These are phyloP conservation scores for Boleophthalmus pectinirostris DNA, from an alignment of 2,113 vertebrate species.

Conservation along the genomic window DNA sequence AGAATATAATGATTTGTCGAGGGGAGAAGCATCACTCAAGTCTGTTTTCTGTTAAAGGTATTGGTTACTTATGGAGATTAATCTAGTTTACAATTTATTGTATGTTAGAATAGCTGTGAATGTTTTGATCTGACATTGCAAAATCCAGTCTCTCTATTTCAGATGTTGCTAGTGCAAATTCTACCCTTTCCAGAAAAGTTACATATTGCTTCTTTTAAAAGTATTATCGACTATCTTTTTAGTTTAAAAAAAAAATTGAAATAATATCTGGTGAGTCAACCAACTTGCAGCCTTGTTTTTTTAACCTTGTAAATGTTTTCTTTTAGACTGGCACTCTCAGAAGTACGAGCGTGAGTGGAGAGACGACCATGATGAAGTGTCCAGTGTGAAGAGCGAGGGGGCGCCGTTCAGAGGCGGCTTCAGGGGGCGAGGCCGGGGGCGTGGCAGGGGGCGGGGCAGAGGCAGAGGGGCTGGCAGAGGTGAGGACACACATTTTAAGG, in stretches of 20 bases:
- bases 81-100: background rate
- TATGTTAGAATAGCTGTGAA: background rate
- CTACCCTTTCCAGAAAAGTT: too few relatives aligned
- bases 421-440: constrained; percentile 89
- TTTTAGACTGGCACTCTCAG: constrained; percentile 89
- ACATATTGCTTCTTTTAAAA: too few relatives aligned
- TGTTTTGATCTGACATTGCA: too few relatives aligned
- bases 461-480: constrained; percentile 85
- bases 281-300: background rate
- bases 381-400: constrained; percentile 96
- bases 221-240: background rate
- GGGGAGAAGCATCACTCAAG: background rate
- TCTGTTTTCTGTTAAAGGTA: background rate
- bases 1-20: background rate
- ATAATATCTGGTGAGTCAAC: too few relatives aligned
- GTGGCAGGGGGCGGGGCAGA: constrained; percentile 88
- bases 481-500: constrained; percentile 25
- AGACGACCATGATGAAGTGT: constrained; percentile 93
- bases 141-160: too few relatives aligned
- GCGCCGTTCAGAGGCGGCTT: constrained; percentile 89
- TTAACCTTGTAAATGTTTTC: background rate
- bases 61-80: background rate
- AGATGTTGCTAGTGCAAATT: too few relatives aligned
- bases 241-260: too few relatives aligned
- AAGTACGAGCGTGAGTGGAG: constrained; percentile 92